phyloP scores from a whole-genome alignment of 2,797 vertebrate species.

The Ctenochaetus hawaiiensis region DNA sequence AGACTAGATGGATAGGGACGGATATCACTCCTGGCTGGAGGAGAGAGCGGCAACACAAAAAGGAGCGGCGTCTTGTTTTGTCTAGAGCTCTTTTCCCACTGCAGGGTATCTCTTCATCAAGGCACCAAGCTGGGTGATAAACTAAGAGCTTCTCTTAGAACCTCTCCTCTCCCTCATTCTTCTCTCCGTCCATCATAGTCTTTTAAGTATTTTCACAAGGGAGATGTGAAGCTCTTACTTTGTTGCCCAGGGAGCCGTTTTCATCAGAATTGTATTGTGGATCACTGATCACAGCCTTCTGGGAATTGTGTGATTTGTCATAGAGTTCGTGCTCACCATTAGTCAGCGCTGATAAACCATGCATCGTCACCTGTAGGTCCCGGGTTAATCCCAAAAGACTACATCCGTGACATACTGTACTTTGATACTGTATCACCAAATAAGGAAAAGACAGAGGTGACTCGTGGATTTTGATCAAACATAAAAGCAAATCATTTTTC shows the following conservation, averaged over 20 bases:
- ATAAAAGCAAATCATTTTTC: constrained; percentile 19
- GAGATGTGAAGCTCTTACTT: constrained; percentile 33
- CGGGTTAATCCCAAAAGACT: constrained; percentile 32
- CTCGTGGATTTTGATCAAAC: constrained; percentile 23
- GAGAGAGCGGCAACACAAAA: constrained; percentile 39
- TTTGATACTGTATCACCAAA: constrained; percentile 42
- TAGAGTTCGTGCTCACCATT: not conserved
- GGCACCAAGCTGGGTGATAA: constrained; percentile 80
- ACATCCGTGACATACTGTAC: constrained; percentile 11
- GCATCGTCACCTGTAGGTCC: constrained; percentile 28
- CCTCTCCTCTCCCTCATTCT: constrained; percentile 37
- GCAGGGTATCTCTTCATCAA: constrained; percentile 80
- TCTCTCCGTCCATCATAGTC: constrained; percentile 1
- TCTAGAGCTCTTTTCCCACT: constrained; percentile 72
- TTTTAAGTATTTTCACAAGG: constrained; percentile 33
- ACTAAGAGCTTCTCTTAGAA: constrained; percentile 65
- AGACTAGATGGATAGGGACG: constrained; percentile 64
- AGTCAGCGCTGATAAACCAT: constrained; percentile 30
- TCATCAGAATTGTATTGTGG: not conserved
- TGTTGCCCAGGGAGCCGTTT: constrained; percentile 12
- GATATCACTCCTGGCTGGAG: constrained; percentile 50
- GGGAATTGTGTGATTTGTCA: constrained; percentile 4
- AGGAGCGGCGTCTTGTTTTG: constrained; percentile 80
- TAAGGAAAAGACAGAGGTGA: constrained; percentile 24
- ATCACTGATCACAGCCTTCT: constrained; percentile 26